Base-by-base conservation (phyloP, 2,113 vertebrate genomes). In the Pomatostomus ruficeps region DNA sequence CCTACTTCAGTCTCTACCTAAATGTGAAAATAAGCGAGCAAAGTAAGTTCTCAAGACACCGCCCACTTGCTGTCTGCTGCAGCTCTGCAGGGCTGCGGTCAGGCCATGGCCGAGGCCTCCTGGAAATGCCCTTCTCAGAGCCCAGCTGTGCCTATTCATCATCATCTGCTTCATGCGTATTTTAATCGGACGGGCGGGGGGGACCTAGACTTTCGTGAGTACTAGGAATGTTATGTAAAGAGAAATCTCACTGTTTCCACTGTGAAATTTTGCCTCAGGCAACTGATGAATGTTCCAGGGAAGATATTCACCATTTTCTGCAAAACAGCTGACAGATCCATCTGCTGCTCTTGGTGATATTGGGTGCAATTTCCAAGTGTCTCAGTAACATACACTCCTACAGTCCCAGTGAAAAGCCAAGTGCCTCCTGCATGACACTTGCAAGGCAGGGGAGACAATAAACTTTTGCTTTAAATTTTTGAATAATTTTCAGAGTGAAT, bases 221-320 rank as follows among this genome's bases (percentile, higher is more conserved):
- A 94, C 92, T 90, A 72, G 42, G 85, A 95, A 93, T 94, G 94
- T 90, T 95, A 91, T 93, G 90, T 86, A 96, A 89, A 96, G 91
- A 90, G 94, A 96, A 97, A 94, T 94, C 79, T 95, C 88, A 93
- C 91, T 91, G 75, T 96, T 97, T 68, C 85, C 94, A 96, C 90
- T 96, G 93, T 96, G 94, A 96, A 97, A 96, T 96, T 96, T 94
- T 96, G 90, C 96, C 92, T 93, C 72, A 8, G 95, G 95, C 96
- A 96, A 96, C 90, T 91, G 91, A 83, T 88, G 89, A 96, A 90
- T 96, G 91, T 97, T 97, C 95, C 96, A 94, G 85, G 78, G 82
- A 94, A 96, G 94, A 96, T 92, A 96, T 88, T 96, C 92, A 93
- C 93, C 79, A 88, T 88, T 97, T 96, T 96, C 93, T 93, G 90